These are phyloP conservation scores for Sinella curviseta DNA, from an alignment of 1,140 invertebrate genomes.

Conservation along the genomic window DNA sequence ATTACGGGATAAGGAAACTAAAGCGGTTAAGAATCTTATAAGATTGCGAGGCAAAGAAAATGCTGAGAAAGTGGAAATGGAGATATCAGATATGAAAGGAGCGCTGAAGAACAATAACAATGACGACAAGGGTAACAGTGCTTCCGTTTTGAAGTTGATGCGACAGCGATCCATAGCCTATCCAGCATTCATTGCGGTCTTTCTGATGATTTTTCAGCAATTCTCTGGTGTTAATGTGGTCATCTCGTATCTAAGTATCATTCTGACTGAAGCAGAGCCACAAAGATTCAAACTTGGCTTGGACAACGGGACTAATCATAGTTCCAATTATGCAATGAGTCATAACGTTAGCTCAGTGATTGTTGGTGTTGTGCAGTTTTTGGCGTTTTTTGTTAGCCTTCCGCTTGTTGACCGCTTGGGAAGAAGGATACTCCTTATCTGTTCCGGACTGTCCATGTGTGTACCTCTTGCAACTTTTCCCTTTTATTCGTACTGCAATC, in stretches of 20 bases:
- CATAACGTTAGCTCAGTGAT: slow-evolving; percentile 20
- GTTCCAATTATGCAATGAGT: neutral
- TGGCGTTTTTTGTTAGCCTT: slow-evolving; percentile 7
- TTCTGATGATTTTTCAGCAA: slow-evolving; percentile 65
- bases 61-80: neutral
- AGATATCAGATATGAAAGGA: neutral
- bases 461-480: neutral
- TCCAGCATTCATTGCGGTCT: slow-evolving; percentile 53
- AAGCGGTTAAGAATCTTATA: slow-evolving; percentile 64
- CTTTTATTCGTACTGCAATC: slow-evolving; percentile 7
- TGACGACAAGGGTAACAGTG: too few relatives aligned
- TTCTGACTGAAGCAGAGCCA: slow-evolving; percentile 56
- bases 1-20: slow-evolving; percentile 61
- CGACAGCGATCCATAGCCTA: slow-evolving; percentile 1
- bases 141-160: slow-evolving; percentile 22
- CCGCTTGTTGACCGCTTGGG: slow-evolving; percentile 20
- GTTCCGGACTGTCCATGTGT: neutral
- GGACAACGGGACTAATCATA: neutral
- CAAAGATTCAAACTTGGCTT: slow-evolving; percentile 53
- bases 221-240: slow-evolving; percentile 69
- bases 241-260: slow-evolving; percentile 64
- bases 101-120: slow-evolving; percentile 39
- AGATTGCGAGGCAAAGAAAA: slow-evolving; percentile 59
- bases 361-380: slow-evolving; percentile 16
- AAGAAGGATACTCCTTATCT: slow-evolving; percentile 12